Base-by-base conservation (phyloP, 2,113 vertebrate species). In the Puffinus mauretanicus region DNA sequence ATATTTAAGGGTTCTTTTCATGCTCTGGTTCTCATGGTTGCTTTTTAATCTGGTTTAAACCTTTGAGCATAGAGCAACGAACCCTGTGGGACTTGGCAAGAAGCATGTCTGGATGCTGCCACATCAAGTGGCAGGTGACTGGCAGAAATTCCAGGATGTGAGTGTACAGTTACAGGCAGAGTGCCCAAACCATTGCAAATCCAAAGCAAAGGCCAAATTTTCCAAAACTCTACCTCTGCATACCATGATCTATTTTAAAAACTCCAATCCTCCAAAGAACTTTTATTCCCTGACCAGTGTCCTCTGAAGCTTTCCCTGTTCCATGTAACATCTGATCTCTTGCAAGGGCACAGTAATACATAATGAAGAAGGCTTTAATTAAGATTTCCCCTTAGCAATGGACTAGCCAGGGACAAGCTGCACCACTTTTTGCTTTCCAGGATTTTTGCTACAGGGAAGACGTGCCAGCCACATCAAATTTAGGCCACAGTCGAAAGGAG, bases 21-120 rank as follows among this genome's bases (percentile, higher is more conserved):
- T 36, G 46, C 65, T 73, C 82, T 85, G 57, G 15, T 82, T 84
- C 82, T 90, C 64, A 86, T 62, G 55, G 54, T 3, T 81, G 72
- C 80, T 62, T 95, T 96, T 94, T 75, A 91, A 94, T 86, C 69
- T 84, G 44, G 60, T 88, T 58, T 81, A 79, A 81, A 52, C 42
- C 60, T 81, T 61, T 27, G 29, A 64, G 61, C 55, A 46, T 0
- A 75, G 60, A 92, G 54, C 55, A 77, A 52, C 0, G 87, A 90
- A 12, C 32, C 67, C 46, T 79, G 51, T 11, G 51, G 55, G 79
- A 66, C n/a, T 52, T 86, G 82, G 75, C 85, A 44, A 55, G 55
- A 67, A 81, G 51, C 2, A 0, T 22, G 19, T 38, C 76, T 86
- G 54, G 85, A 86, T 86, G 44, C 32, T n/a, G 8, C 21, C 60